Conservation (phyloP, 2,113 vertebrate species). For the Gymnocephalus cernua region DNA sequence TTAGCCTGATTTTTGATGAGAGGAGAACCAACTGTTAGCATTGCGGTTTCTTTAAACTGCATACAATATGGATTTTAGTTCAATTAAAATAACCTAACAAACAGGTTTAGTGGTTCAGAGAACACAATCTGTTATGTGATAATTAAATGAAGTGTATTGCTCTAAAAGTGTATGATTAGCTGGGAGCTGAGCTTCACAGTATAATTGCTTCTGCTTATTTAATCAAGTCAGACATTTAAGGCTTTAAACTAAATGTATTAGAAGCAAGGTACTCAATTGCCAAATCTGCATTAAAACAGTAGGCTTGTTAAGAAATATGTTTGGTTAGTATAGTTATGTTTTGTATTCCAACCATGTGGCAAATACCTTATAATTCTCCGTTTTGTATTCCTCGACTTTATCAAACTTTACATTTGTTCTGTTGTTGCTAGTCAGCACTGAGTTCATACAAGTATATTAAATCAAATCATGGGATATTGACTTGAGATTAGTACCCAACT, state of each 20-base stretch:
- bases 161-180: conserved; percentile 2
- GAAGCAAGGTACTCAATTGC: not conserved
- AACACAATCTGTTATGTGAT: conserved; percentile 15
- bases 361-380: not conserved
- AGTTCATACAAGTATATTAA: conserved; percentile 4
- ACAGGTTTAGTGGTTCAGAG: conserved; percentile 13
- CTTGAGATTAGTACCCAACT: conserved; percentile 45
- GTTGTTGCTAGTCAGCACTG: not conserved
- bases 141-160: conserved; percentile 16
- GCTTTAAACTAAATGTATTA: not conserved
- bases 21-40: conserved; percentile 11
- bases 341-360: not conserved
- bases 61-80: conserved; percentile 23
- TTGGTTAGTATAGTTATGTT: conserved; percentile 3
- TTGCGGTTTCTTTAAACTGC: not conserved
- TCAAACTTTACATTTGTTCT: not conserved
- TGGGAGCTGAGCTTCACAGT: not conserved
- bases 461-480: not conserved
- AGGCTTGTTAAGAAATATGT: not conserved
- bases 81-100: not conserved
- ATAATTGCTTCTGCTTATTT: conserved; percentile 12
- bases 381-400: not conserved
- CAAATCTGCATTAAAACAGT: conserved; percentile 20
- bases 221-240: conserved; percentile 4
- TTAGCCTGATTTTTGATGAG: conserved; percentile 2